Base-by-base conservation (phyloP, 2,113 vertebrate species). In the Apeltes quadracus region DNA sequence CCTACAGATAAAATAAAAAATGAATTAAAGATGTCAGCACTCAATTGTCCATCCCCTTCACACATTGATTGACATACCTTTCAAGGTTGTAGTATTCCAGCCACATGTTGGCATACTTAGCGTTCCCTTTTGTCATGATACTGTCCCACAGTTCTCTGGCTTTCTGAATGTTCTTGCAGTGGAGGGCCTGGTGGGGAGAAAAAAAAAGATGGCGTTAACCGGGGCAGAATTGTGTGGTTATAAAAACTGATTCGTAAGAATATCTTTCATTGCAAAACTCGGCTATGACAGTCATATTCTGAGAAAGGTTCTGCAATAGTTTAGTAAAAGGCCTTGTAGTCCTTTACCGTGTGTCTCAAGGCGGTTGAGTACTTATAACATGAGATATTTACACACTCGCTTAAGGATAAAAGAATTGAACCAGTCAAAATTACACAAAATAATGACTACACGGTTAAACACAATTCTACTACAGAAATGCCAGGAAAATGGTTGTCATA, bases 71-170 rank as follows among this genome's bases (percentile, higher is more conserved):
- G 48, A 76, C 90, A 69, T 27, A 98, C 98, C 97, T 95, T 85
- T 99, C 98, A 16, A 99, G 93, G 87, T 95, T 98, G 51, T 98
- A 98, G 70, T 99, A 99, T 70, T 99, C 98, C 50, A 99, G 91
- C 98, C 98, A 99, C 98, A 99, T 99, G 91, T 98, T 98, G 63
- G 97, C 97, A 0, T 93, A 99, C 72, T 96, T 99, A 66, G 98
- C 95, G 4, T 99, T 99, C n/a, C 98, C 98, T 93, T 95, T 98
- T 1, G 96, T 98, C 97, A 99, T 98, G 62, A 99, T 97, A 78
- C 84, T 96, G 76, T 99, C 97, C 98, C 98, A 99, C 56, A 99
- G 94, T 3, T 99, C 98, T 72, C 98, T 93, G 27, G 98, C 97
- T 75, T 98, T 99, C 85, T 99, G 97, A 91, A 99, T 98, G 75